Evolutionary conservation across 1,140 invertebrate genomes (phyloP).

Genomic region (Bacillus rossius): DNA sequence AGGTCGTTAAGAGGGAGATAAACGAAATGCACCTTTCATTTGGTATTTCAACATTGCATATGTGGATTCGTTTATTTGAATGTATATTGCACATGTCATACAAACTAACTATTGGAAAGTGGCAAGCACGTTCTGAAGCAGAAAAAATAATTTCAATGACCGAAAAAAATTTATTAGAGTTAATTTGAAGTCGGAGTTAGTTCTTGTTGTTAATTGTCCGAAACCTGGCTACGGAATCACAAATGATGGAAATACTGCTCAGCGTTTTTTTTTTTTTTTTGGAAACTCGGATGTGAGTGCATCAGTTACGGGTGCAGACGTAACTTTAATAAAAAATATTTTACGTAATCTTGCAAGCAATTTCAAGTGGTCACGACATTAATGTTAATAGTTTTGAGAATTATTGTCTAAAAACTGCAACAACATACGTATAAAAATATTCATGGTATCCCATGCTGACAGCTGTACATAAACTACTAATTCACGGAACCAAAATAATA

Average conservation of each 20-base stretch:
- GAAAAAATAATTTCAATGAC: constrained; percentile 13
- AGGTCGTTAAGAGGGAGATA: no score
- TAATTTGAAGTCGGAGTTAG: constrained; percentile 18
- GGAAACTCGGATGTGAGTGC: constrained; percentile 15
- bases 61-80: not conserved
- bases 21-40: no score
- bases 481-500: constrained; percentile 31
- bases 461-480: constrained; percentile 37
- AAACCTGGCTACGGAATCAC: constrained; percentile 35
- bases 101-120: constrained; percentile 32
- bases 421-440: constrained; percentile 18
- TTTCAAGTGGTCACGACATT: constrained; percentile 10
- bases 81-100: constrained; percentile 24
- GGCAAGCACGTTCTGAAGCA: constrained; percentile 20
- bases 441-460: constrained; percentile 36
- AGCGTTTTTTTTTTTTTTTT: constrained; percentile 36
- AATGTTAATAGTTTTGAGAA: constrained; percentile 14
- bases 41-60: no score
- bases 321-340: constrained; percentile 11
- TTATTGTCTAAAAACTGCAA: constrained; percentile 10
- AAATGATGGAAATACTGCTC: constrained; percentile 39
- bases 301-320: constrained; percentile 9
- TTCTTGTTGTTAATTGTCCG: constrained; percentile 31
- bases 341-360: not conserved
- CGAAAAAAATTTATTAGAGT: constrained; percentile 24